Conservation (phyloP, 2,888 invertebrate species). For the Geophilus truncorum region DNA sequence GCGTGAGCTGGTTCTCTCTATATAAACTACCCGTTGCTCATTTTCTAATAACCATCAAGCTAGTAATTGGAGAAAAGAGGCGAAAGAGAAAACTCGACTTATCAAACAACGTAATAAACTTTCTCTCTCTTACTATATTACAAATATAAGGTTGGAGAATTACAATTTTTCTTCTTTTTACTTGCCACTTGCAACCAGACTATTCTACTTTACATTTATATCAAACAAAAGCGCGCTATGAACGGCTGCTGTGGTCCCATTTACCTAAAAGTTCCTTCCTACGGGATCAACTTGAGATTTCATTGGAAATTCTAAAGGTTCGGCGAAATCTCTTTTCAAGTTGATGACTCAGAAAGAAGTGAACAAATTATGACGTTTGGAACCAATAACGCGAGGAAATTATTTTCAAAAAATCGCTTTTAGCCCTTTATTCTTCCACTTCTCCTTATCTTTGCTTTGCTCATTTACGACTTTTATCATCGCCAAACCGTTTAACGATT, state of each 20-base stretch:
- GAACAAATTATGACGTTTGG: constrained; percentile 17
- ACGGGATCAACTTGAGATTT: constrained; percentile 15
- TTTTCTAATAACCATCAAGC: constrained; percentile 13
- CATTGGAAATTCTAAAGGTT: constrained; percentile 23
- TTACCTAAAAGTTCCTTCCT: constrained; percentile 23
- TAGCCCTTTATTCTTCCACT: not conserved
- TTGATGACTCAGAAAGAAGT: constrained; percentile 18
- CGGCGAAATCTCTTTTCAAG: constrained; percentile 8
- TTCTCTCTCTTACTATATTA: not conserved
- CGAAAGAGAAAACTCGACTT: not conserved
- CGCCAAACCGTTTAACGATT: constrained; percentile 2
- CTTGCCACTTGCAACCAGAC: not conserved
- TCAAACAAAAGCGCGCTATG: constrained; percentile 19
- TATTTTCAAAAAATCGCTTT: not conserved
- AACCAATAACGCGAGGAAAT: not conserved
- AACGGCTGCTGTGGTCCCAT: constrained; percentile 27
- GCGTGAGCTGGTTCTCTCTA: constrained; percentile 19
- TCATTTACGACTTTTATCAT: not conserved
- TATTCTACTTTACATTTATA: constrained; percentile 8
- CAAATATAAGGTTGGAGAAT: not conserved
- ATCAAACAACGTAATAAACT: constrained; percentile 15
- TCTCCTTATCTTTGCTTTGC: not conserved
- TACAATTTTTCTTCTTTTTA: not conserved
- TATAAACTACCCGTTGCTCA: constrained; percentile 19
- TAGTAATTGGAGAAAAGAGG: constrained; percentile 15